These are phyloP conservation scores for Leptothorax acervorum DNA, from an alignment of 2,888 invertebrate species.

Conservation along the genomic window DNA sequence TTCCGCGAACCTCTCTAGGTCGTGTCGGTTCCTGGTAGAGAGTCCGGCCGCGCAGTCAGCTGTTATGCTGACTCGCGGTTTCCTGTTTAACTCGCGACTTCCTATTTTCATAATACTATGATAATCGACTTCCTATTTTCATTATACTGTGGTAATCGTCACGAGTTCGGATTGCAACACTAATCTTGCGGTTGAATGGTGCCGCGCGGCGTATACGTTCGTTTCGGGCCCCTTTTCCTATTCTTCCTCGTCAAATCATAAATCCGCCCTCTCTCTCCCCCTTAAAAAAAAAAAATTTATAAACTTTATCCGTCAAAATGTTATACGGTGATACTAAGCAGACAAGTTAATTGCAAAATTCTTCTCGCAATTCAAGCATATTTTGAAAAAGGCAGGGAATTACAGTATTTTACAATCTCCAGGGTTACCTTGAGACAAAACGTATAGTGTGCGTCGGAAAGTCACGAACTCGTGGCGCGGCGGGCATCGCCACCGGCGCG, in stretches of 20 bases:
- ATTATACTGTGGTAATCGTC: no score
- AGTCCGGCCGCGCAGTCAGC: no score
- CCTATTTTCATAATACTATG: no score
- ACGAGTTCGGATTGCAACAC: no score
- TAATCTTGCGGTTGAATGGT: slow-evolving; percentile 83
- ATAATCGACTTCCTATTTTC: no score
- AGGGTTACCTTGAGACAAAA: background rate
- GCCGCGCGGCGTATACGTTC: slow-evolving; percentile 54
- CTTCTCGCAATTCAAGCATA: background rate
- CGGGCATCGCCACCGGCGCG: background rate
- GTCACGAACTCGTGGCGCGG: background rate
- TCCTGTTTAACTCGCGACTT: no score
- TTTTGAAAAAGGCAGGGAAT: background rate
- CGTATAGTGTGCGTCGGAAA: background rate
- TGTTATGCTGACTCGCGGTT: no score
- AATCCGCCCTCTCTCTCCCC: background rate
- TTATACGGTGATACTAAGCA: background rate
- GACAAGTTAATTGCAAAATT: background rate
- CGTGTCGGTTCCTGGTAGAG: no score
- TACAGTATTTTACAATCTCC: background rate
- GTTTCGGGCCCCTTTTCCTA: background rate
- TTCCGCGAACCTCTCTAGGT: no score
- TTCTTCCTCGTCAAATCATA: slow-evolving; percentile 19
- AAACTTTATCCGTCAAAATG: background rate
- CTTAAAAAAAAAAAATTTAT: slow-evolving; percentile 6